Evolutionary conservation across 2,888 invertebrate species (phyloP).

Genomic region (Parnassius mnemosyne): DNA sequence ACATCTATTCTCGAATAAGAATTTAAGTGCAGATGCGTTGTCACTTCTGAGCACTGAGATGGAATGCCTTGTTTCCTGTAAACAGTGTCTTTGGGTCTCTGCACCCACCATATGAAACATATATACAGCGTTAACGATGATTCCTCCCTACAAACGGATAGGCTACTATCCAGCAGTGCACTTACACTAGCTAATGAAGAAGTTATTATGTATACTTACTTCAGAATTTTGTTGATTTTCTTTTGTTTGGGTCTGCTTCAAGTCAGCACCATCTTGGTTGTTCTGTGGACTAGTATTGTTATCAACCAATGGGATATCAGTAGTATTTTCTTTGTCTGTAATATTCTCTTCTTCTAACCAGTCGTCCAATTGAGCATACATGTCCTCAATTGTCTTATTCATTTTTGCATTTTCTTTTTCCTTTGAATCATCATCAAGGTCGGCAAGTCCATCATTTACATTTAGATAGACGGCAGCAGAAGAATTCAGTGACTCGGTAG

Average conservation of each 20-base stretch:
- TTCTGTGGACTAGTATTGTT: neutral
- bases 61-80: too few species aligned
- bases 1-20: too few species aligned
- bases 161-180: too few species aligned
- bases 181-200: too few species aligned
- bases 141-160: too few species aligned
- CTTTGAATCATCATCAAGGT: neutral
- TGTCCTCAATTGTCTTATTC: slow-evolving; percentile 1
- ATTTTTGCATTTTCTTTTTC: neutral
- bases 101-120: too few species aligned
- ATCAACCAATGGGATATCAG: neutral
- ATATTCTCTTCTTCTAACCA: slow-evolving; percentile 21
- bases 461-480: too few species aligned
- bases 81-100: too few species aligned
- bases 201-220: neutral
- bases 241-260: neutral
- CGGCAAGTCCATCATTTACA: neutral
- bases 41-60: too few species aligned
- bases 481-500: too few species aligned
- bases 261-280: neutral
- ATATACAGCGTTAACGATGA: too few species aligned
- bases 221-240: neutral
- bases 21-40: too few species aligned
- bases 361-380: slow-evolving; percentile 25
- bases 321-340: neutral